Evolutionary conservation across 2,113 vertebrate species (phyloP), one percentile per base, ranked within the genome.

Genomic region (Bubalus kerabau): DNA sequence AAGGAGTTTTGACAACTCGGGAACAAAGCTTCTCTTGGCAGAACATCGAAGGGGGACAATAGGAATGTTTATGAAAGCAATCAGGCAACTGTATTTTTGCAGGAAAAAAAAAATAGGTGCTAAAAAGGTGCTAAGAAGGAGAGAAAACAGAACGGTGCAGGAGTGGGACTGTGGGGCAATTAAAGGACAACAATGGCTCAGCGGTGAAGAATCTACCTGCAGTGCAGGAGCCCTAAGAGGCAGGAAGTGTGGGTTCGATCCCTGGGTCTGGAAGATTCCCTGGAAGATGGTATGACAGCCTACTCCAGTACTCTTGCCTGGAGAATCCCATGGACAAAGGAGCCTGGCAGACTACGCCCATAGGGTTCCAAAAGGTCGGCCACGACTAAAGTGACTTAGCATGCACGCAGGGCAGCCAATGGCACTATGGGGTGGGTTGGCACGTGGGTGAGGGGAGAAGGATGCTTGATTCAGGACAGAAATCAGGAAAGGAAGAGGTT

Each of bases 21-120:
- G 56, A 95, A 97, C 83, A 90, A 83, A 64, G 95, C 98, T 78
- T 57, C 91, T 16, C 50, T 57, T 82, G n/a, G 19, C 67, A 21
- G 24, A 97, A 86, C 71, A 90, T 60, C n/a, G 43, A 60, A 62
- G 48, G 90, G 95, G 95, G 83, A 95, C 96, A 91, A 92, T 94
- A 81, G 91, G 82, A 89, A 90, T 94, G 93, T 78, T 97, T 95
- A 64, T 74, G 81, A 96, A 98, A 97, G 91, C 94, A 92, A 88
- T 97, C 94, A 76, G 64, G 83, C n/a, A 60, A 74, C 91, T 60
- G 90, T 91, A 94, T 93, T 91, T 54, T 96, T 56, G 36, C 62
- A 62, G 90, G 92, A 10, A 50, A 11, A 48, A 87, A 87, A 97
- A 96, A 50, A 24, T 2, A n/a, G 90, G 71, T 91, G 97, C 84